Evolutionary conservation across 2,797 vertebrate species (phyloP), one percentile per base, ranked within the genome.

Genomic region (Onychomys arenicola): DNA sequence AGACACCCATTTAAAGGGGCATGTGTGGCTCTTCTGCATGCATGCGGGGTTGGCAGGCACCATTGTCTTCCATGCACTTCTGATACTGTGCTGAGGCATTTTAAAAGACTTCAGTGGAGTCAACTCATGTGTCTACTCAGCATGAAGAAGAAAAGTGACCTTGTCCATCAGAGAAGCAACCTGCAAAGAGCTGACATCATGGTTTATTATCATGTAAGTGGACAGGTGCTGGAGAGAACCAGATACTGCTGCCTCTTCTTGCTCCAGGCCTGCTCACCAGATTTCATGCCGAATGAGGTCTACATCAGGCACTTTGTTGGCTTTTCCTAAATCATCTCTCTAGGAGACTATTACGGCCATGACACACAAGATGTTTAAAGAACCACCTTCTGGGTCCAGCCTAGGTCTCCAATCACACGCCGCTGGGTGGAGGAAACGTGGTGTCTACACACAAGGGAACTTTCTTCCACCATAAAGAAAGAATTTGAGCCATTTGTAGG

Each of bases 261-360:
- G 95, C 34, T 67, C 29, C 34, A 46, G 10, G 2, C 37, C 43
- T 85, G 34, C 82, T 83, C 29, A 5, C 75, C 81, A 92, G 57
- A 10, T 91, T 91, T 89, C 32, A 65, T 81, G 59, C 69, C 49
- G 25, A 73, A 94, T 57, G 59, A 93, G 87, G 46, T 88, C 91
- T 87, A 43, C 95, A 73, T 93, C 78, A 83, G 92, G 96, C 27
- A 69, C 63, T 89, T 32, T 69, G 86, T 93, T 34, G 32, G 6
- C 69, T 86, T 80, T 89, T 73, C 29, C 16, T 90, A 84, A 97
- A 73, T 69, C 81, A 19, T 96, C 82, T 97, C 73, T 95, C 52
- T 2, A 57, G 46, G 46, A 76, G 78, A 52, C 29, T 75, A 7
- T 83, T 93, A 78, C 32, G 32, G 23, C 87, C 55, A 21, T 46